These are phyloP conservation scores for Ianthella basta DNA, from an alignment of 37 sponge, comb jelly and placozoan genomes.

Conservation along the genomic window DNA sequence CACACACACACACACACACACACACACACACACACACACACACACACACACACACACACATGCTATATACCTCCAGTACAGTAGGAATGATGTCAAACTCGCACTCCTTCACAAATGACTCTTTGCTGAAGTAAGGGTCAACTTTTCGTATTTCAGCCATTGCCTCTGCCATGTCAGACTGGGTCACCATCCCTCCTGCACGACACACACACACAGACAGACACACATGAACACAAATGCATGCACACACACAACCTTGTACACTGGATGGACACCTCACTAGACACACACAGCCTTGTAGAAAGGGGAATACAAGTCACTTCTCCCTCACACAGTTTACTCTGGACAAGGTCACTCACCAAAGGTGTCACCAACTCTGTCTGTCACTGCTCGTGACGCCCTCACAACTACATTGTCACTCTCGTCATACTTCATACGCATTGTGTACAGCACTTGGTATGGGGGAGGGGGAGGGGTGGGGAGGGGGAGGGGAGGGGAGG, in stretches of 20 bases:
- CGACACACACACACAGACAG: too few relatives aligned
- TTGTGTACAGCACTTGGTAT: conserved; percentile 40
- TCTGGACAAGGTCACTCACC: background rate
- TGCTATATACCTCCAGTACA: conserved; percentile 74
- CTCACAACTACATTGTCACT: conserved; percentile 89
- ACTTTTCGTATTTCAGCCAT: conserved; percentile 82
- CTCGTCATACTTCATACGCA: conserved; percentile 89
- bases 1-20: too few relatives aligned
- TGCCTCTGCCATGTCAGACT: conserved; percentile 79
- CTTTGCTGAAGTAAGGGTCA: conserved; percentile 78
- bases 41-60: too few relatives aligned
- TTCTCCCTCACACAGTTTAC: too few relatives aligned
- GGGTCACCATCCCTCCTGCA: conserved; percentile 61
- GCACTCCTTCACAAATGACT: conserved; percentile 70
- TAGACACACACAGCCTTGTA: background rate
- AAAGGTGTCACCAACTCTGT: conserved; percentile 67
- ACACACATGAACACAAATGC: too few relatives aligned
- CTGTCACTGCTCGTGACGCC: conserved; percentile 82
- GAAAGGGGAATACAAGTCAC: too few relatives aligned
- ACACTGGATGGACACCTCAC: background rate
- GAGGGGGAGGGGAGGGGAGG: background rate
- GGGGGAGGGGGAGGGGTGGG: background rate
- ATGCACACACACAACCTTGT: too few relatives aligned
- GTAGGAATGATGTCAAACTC: conserved; percentile 88
- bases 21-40: background rate